phyloP scores from a whole-genome alignment of 2,888 invertebrate species.

The Phlogophora meticulosa region DNA sequence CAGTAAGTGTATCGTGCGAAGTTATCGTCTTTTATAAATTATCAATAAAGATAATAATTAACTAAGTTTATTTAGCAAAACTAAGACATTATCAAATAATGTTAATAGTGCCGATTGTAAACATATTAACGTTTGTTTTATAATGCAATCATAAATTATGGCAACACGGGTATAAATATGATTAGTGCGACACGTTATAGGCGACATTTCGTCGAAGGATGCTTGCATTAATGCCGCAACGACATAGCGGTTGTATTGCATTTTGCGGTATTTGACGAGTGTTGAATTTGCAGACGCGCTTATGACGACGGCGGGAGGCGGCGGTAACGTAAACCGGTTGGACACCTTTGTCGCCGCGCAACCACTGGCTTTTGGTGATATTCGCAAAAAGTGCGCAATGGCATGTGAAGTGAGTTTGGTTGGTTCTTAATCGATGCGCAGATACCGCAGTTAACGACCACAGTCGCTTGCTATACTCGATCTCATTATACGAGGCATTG shows the following conservation, averaged over 20 bases:
- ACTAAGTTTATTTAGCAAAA: slow-evolving; percentile 25
- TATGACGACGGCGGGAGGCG: slow-evolving; percentile 84
- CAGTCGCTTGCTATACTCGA: slow-evolving; percentile 76
- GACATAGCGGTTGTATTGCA: slow-evolving; percentile 78
- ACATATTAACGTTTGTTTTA: slow-evolving; percentile 37
- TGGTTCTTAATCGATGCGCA: slow-evolving; percentile 82
- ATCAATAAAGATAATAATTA: slow-evolving; percentile 12
- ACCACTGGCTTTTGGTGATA: slow-evolving; percentile 88
- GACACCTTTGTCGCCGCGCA: slow-evolving; percentile 86
- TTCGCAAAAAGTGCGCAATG: slow-evolving; percentile 88
- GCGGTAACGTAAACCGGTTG: slow-evolving; percentile 88
- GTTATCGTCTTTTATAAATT: slow-evolving; percentile 2
- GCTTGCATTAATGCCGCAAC: slow-evolving; percentile 71
- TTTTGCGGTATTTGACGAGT: slow-evolving; percentile 87
- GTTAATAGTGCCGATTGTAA: slow-evolving; percentile 16
- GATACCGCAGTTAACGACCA: slow-evolving; percentile 75
- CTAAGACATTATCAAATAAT: slow-evolving; percentile 13
- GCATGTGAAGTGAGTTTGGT: slow-evolving; percentile 82
- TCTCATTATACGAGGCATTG: slow-evolving; percentile 81
- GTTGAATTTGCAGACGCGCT: slow-evolving; percentile 89
- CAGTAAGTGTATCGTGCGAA: not conserved
- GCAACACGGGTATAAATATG: slow-evolving; percentile 49
- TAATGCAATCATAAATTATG: slow-evolving; percentile 68
- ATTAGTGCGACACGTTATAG: slow-evolving; percentile 61
- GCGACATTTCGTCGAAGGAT: slow-evolving; percentile 70